Conservation (phyloP, 2,888 invertebrate genomes). For the Ethmia dodecea region DNA sequence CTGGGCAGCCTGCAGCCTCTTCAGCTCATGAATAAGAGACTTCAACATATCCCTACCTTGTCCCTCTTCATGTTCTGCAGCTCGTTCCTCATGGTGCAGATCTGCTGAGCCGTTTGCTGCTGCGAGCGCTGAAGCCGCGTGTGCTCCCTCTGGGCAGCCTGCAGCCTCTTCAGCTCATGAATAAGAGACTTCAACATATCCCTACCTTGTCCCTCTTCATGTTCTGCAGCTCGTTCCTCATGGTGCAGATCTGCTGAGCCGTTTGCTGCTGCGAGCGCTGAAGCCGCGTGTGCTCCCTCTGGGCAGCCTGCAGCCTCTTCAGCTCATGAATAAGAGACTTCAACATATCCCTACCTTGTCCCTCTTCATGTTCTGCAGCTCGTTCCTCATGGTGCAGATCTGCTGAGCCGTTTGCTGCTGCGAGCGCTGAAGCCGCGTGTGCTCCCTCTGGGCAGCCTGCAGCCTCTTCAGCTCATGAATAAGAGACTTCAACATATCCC, state of each 20-base stretch:
- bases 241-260: too few species aligned
- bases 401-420: slow-evolving; percentile 95
- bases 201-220: too few species aligned
- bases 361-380: slow-evolving; percentile 91
- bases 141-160: slow-evolving; percentile 93
- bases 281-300: slow-evolving; percentile 92
- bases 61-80: slow-evolving; percentile 94
- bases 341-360: slow-evolving; percentile 82
- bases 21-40: slow-evolving; percentile 82
- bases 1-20: slow-evolving; percentile 90
- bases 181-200: not conserved
- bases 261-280: slow-evolving; percentile 92
- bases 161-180: slow-evolving; percentile 90
- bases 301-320: slow-evolving; percentile 89
- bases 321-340: too few species aligned
- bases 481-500: not conserved
- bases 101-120: slow-evolving; percentile 93
- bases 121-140: slow-evolving; percentile 89
- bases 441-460: slow-evolving; percentile 92
- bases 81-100: slow-evolving; percentile 85
- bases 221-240: too few species aligned
- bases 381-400: slow-evolving; percentile 85
- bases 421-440: slow-evolving; percentile 88
- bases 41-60: slow-evolving; percentile 75
- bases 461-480: slow-evolving; percentile 91